Conservation (phyloP, 2,113 vertebrate species). For the Cavia aperea region DNA sequence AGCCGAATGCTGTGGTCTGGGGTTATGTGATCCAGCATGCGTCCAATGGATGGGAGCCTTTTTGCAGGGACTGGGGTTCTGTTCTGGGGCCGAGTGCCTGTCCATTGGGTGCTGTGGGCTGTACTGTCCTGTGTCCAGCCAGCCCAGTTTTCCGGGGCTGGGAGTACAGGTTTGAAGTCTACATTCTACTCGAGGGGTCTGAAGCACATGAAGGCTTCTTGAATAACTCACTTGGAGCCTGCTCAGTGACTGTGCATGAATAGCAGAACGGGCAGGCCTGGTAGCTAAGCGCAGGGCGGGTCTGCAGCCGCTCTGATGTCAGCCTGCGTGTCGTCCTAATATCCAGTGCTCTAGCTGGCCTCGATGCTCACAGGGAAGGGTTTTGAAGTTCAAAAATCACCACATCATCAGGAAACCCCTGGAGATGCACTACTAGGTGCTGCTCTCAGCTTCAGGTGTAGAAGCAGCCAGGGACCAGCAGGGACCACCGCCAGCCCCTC, state of each 20-base stretch:
- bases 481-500: accelerated
- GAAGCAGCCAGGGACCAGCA: accelerated
- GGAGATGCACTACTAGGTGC: neutral
- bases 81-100: accelerated
- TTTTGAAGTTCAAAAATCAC: accelerated
- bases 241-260: slow-evolving; percentile 42
- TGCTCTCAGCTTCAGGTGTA: neutral
- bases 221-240: slow-evolving; percentile 36
- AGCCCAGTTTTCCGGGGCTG: neutral
- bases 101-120: neutral
- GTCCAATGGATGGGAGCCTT: neutral
- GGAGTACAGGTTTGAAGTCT: slow-evolving; percentile 48
- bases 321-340: slow-evolving; percentile 47
- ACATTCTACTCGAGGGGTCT: neutral
- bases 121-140: accelerated
- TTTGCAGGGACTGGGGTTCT: neutral
- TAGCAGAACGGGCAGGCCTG: neutral
- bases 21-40: accelerated
- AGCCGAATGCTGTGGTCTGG: accelerated
- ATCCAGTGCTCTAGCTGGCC: neutral
- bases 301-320: slow-evolving; percentile 53
- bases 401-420: neutral
- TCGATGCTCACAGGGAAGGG: neutral
- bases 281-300: slow-evolving; percentile 50
- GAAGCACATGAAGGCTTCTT: slow-evolving; percentile 42